Evolutionary conservation across 1,140 invertebrate genomes (phyloP).

Genomic region (Drosophila ohnishii): DNA sequence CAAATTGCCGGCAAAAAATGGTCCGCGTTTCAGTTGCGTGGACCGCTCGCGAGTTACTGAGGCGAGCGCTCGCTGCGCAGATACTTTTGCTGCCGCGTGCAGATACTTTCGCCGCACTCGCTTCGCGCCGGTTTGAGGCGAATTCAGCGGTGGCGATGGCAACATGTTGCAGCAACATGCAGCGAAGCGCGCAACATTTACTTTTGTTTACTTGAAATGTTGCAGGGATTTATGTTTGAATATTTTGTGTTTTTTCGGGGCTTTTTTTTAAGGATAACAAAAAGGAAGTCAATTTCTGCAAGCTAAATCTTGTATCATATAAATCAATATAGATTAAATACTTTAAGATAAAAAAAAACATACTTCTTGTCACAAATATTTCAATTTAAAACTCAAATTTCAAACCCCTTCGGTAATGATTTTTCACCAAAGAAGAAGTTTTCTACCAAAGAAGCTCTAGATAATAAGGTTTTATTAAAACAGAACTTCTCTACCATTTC

Average conservation of each 20-base stretch:
- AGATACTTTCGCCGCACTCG: slow-evolving; percentile 27
- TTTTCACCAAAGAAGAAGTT: background rate
- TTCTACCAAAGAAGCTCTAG: background rate
- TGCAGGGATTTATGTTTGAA: background rate
- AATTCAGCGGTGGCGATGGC: background rate
- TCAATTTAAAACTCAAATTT: too few species aligned
- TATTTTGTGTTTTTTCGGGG: too few species aligned
- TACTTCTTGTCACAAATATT: too few species aligned
- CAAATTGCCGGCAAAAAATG: slow-evolving; percentile 19
- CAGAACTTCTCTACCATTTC: background rate
- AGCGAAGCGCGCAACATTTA: background rate
- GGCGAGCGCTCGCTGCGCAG: slow-evolving; percentile 64
- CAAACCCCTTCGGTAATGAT: background rate
- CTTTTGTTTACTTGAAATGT: background rate
- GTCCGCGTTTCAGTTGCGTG: slow-evolving; percentile 45
- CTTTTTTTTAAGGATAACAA: background rate
- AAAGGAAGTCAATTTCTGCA: too few species aligned
- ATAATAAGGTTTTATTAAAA: background rate
- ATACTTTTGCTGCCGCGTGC: slow-evolving; percentile 64
- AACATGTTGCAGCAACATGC: slow-evolving; percentile 34
- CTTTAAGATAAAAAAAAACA: too few species aligned
- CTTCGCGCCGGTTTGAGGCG: slow-evolving; percentile 28
- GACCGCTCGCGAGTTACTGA: slow-evolving; percentile 73
- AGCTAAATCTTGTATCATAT: too few species aligned
- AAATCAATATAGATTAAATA: too few species aligned